phyloP scores from a whole-genome alignment of 2,797 vertebrate species.

The Pristis pectinata region DNA sequence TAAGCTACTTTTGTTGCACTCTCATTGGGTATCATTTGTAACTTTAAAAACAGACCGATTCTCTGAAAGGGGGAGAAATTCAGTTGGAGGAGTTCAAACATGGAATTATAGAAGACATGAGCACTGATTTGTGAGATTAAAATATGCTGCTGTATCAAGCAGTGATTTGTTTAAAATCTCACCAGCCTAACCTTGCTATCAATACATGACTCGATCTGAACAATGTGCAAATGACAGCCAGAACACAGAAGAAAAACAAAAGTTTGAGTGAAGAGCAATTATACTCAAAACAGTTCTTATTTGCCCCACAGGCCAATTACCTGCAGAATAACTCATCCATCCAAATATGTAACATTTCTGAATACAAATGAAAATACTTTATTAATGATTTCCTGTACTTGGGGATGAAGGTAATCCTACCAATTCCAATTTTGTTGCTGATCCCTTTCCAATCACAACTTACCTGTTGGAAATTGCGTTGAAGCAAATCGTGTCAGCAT shows the following conservation, averaged over 20 bases:
- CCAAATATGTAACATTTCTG: neutral
- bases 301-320: neutral
- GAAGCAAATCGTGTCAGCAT: slow-evolving; percentile 88
- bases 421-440: neutral
- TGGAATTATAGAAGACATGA: too few species aligned
- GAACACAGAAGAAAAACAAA: neutral
- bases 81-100: too few species aligned
- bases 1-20: too few species aligned
- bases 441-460: slow-evolving; percentile 46
- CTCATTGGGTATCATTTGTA: too few species aligned
- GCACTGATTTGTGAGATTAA: neutral
- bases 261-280: neutral
- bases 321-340: neutral
- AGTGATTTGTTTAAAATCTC: neutral
- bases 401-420: neutral
- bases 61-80: too few species aligned
- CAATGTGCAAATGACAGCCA: neutral
- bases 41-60: too few species aligned
- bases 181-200: neutral
- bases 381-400: neutral
- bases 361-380: neutral
- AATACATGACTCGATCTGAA: neutral
- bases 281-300: too few species aligned
- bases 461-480: slow-evolving; percentile 83
- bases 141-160: neutral